phyloP scores from a whole-genome alignment of 2,113 vertebrate species.

The Chloropsis cyanopogon region DNA sequence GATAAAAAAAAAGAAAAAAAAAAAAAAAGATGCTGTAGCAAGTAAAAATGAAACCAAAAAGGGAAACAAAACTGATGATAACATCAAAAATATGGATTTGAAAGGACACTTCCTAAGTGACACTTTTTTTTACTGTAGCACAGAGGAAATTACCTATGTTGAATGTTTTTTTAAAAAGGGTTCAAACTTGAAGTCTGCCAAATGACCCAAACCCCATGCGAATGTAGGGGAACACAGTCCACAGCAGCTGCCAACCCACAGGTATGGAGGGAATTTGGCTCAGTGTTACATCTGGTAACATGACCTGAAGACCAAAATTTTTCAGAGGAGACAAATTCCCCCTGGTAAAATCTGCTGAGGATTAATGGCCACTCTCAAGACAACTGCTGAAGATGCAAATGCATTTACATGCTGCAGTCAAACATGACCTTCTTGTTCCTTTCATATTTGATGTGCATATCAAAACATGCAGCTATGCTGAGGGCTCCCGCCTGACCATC shows the following conservation, averaged over 20 bases:
- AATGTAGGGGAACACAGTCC: not conserved
- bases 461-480: not conserved
- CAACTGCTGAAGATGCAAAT: not conserved
- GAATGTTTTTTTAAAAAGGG: not conserved
- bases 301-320: not conserved
- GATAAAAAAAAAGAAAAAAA: not conserved
- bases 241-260: not conserved
- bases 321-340: not conserved
- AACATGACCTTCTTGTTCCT: not conserved
- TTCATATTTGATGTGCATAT: not conserved
- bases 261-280: conserved; percentile 16
- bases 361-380: not conserved
- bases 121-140: not conserved
- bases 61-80: not conserved
- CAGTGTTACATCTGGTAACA: not conserved
- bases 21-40: not conserved
- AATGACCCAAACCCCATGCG: not conserved
- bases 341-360: not conserved
- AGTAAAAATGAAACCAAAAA: not conserved
- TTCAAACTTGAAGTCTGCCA: not conserved
- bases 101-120: not conserved
- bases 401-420: not conserved
- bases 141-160: not conserved
- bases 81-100: not conserved
- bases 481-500: not conserved